Percentiles rank a stretch among this genome's conserved stretches.
phyloP scores from a whole-genome alignment of 2,888 invertebrate genomes.

The Chrysodeixis includens region DNA sequence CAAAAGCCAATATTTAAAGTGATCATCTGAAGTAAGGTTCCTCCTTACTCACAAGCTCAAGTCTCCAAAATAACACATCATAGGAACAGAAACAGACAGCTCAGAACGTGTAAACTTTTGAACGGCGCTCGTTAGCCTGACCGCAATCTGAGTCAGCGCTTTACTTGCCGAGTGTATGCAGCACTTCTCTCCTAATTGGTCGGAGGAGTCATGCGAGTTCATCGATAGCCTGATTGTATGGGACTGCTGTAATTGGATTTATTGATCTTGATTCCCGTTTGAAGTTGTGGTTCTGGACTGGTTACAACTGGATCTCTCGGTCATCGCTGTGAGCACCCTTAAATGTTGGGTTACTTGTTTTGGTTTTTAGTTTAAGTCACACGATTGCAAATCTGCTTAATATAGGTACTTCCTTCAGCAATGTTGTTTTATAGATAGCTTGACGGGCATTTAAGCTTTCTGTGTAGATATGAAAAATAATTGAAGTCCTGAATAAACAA shows the following conservation, averaged over 20 bases:
- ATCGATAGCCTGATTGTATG: constrained; percentile 36
- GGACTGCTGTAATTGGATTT: constrained; percentile 28
- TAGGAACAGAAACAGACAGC: constrained; percentile 25
- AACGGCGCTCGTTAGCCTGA: constrained; percentile 51
- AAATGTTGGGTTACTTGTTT: not conserved
- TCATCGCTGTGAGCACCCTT: not conserved
- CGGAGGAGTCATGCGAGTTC: constrained; percentile 26
- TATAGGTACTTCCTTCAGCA: too few species aligned
- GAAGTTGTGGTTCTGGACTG: not conserved
- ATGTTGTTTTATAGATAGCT: too few species aligned
- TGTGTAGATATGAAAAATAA: too few species aligned
- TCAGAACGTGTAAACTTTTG: constrained; percentile 45
- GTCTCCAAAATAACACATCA: constrained; percentile 14
- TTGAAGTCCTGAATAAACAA: too few species aligned
- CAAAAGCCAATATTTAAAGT: not conserved
- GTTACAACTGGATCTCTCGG: not conserved
- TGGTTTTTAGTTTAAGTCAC: not conserved
- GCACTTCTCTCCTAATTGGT: constrained; percentile 50
- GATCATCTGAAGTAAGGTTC: not conserved
- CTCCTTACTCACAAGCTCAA: constrained; percentile 5
- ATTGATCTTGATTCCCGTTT: constrained; percentile 27
- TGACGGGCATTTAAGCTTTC: too few species aligned
- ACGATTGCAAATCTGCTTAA: too few species aligned
- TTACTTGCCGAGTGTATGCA: constrained; percentile 46
- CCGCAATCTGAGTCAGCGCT: constrained; percentile 47